phyloP scores from a whole-genome alignment of 2,888 invertebrate genomes.

The Scaptomyza caliginosa region DNA sequence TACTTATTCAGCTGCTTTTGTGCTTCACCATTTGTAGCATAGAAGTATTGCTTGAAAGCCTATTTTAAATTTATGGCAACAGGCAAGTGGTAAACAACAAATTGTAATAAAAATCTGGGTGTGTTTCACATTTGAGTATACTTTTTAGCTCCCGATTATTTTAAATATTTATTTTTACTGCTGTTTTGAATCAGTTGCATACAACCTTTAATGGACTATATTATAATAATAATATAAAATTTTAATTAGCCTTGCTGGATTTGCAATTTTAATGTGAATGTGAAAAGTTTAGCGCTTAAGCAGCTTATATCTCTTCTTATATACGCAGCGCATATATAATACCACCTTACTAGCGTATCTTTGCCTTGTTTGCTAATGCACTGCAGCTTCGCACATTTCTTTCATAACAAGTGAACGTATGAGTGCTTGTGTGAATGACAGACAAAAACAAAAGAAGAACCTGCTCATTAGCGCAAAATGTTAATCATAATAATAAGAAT shows the following conservation, averaged over 20 bases:
- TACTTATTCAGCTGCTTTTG: background rate
- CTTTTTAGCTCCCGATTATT: too few relatives aligned
- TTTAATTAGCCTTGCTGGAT: background rate
- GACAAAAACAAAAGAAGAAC: constrained; percentile 5
- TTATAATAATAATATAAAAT: too few relatives aligned
- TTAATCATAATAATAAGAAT: background rate
- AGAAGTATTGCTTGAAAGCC: background rate
- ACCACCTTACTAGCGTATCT: constrained; percentile 16
- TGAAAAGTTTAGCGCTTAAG: background rate
- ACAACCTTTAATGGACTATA: too few relatives aligned
- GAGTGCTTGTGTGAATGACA: constrained; percentile 12
- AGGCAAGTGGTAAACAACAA: background rate
- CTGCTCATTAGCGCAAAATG: constrained; percentile 22
- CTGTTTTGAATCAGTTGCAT: too few relatives aligned
- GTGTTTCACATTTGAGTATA: background rate
- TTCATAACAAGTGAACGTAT: background rate
- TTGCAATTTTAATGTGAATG: background rate
- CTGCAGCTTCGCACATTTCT: background rate
- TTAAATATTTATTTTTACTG: background rate
- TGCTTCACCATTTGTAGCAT: background rate
- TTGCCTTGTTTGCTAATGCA: background rate
- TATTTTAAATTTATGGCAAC: constrained; percentile 10
- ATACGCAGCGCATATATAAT: constrained; percentile 4
- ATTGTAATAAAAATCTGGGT: background rate
- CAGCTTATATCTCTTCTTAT: background rate